Conservation (phyloP, 2,797 vertebrate genomes). For the Chaetodon trifasciatus region DNA sequence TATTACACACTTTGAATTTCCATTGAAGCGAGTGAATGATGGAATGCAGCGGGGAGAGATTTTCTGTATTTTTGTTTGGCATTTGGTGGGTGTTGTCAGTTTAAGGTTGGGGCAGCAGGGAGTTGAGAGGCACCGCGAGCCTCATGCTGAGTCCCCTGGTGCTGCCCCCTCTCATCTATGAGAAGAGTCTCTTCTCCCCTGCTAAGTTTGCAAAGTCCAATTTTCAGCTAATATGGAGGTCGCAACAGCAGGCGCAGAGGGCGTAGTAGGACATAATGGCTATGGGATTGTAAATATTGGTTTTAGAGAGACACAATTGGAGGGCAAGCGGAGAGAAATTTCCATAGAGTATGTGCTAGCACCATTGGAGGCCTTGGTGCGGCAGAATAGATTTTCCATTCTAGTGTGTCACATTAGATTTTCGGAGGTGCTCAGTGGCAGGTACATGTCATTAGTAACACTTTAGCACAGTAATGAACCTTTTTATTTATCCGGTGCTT, state of each 20-base stretch:
- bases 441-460: conserved; percentile 99
- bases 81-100: conserved; percentile 52
- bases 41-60: conserved; percentile 19
- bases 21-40: conserved; percentile 6
- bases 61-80: conserved; percentile 46
- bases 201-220: conserved; percentile 91
- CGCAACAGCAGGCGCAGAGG: conserved; percentile 93
- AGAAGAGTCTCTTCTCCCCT: conserved; percentile 75
- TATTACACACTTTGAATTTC: conserved; percentile 21
- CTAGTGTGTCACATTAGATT: conserved; percentile 98
- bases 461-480: conserved; percentile 97
- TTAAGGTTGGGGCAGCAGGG: conserved; percentile 33
- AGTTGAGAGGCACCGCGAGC: conserved; percentile 48
- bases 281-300: conserved; percentile 97
- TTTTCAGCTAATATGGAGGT: conserved; percentile 97
- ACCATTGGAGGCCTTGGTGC: conserved; percentile 83
- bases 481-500: conserved; percentile 96
- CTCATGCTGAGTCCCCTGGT: conserved; percentile 71
- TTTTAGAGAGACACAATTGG: conserved; percentile 93
- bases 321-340: conserved; percentile 89
- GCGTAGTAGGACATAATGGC: conserved; percentile 99
- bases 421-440: conserved; percentile 97
- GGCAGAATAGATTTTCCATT: conserved; percentile 92
- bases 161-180: conserved; percentile 66
- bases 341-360: conserved; percentile 86